These are phyloP conservation scores for Drosophila subquinaria DNA, from an alignment of 2,888 invertebrate genomes.

Conservation along the genomic window DNA sequence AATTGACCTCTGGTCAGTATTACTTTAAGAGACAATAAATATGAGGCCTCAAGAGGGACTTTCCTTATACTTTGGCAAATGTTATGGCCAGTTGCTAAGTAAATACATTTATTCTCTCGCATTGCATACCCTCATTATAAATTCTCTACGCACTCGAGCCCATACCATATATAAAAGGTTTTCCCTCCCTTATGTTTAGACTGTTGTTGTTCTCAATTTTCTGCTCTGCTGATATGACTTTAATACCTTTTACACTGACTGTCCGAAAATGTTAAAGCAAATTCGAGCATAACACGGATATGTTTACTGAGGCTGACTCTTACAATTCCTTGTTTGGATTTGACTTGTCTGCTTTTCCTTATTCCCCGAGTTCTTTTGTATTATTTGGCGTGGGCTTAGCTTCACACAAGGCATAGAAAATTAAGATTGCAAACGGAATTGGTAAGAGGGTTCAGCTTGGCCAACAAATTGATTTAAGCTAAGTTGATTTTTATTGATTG, in stretches of 20 bases:
- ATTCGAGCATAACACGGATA: conserved; percentile 33
- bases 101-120: conserved; percentile 44
- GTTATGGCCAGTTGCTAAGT: conserved; percentile 55
- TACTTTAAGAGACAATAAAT: conserved; percentile 7
- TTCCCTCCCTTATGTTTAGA: background rate
- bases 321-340: conserved; percentile 28
- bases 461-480: conserved; percentile 67
- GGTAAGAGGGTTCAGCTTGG: conserved; percentile 21
- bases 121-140: conserved; percentile 56
- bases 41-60: conserved; percentile 7
- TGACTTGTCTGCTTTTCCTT: background rate
- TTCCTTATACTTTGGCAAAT: conserved; percentile 47
- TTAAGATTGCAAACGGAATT: conserved; percentile 41
- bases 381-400: conserved; percentile 20
- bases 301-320: conserved; percentile 42
- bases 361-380: conserved; percentile 11
- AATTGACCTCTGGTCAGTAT: background rate
- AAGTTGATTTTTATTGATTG: conserved; percentile 76
- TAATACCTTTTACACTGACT: conserved; percentile 19
- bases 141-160: conserved; percentile 36
- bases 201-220: conserved; percentile 7
- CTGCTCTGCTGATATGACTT: conserved; percentile 30
- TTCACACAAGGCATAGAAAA: conserved; percentile 34
- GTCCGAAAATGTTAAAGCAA: conserved; percentile 51
- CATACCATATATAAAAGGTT: conserved; percentile 1